Percentiles rank a stretch among this genome's conserved stretches.
Evolutionary conservation across 2,888 invertebrate genomes (phyloP).

Genomic region (Corbicula japonica): DNA sequence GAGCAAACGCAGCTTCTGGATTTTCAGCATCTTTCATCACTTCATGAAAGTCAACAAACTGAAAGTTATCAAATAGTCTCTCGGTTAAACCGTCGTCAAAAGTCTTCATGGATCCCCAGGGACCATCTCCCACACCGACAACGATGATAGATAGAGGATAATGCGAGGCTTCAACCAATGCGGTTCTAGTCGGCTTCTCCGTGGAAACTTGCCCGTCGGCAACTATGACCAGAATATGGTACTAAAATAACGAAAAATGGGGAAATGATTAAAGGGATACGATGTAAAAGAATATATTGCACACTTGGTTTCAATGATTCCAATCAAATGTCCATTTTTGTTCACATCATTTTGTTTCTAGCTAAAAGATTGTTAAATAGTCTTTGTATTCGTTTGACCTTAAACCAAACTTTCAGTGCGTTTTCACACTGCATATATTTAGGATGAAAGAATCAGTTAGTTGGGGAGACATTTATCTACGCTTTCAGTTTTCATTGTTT

Average conservation of each 20-base stretch:
- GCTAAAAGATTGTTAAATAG: too few relatives aligned
- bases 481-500: too few relatives aligned
- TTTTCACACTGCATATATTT: too few relatives aligned
- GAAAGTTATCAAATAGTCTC: constrained; percentile 88
- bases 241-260: constrained; percentile 84
- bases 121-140: constrained; percentile 88
- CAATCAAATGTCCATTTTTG: too few relatives aligned
- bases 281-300: too few relatives aligned
- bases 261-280: too few relatives aligned
- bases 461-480: too few relatives aligned
- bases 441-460: too few relatives aligned
- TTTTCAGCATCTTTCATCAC: constrained; percentile 62
- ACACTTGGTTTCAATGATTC: too few relatives aligned
- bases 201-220: constrained; percentile 88
- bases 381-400: too few relatives aligned
- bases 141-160: constrained; percentile 87
- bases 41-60: constrained; percentile 87
- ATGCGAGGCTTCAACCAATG: constrained; percentile 87
- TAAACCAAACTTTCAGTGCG: too few relatives aligned
- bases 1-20: constrained; percentile 84
- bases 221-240: constrained; percentile 88
- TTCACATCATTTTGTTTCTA: too few relatives aligned
- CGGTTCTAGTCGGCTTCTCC: constrained; percentile 86
- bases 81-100: constrained; percentile 87
- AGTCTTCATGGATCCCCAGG: constrained; percentile 87